A percentile compares a stretch with the other conserved stretches of the same genome.
Evolutionary conservation across 1,140 invertebrate genomes (phyloP).

Genomic region (Panagrolaimus sp.): DNA sequence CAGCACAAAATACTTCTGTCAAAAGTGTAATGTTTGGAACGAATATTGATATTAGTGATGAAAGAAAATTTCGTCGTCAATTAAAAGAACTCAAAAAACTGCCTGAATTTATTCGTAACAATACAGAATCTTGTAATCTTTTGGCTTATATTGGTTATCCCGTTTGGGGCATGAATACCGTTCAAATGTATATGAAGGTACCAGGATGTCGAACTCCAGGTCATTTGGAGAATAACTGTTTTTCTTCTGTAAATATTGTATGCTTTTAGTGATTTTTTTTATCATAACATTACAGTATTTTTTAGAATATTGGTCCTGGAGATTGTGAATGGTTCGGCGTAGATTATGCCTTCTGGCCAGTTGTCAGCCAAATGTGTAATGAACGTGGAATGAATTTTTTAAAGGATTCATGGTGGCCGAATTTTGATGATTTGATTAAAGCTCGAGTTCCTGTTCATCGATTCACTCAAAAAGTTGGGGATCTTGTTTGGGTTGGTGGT

Average conservation of each 20-base stretch:
- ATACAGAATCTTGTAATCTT: constrained; percentile 74
- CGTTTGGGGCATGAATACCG: constrained; percentile 97
- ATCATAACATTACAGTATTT: too few species aligned
- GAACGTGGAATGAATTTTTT: constrained; percentile 77
- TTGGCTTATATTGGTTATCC: constrained; percentile 94
- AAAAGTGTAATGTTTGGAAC: constrained; percentile 97
- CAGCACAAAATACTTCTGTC: not conserved
- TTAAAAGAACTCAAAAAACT: constrained; percentile 84
- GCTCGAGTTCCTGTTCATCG: constrained; percentile 93
- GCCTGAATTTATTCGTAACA: constrained; percentile 78
- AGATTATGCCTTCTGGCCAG: constrained; percentile 93
- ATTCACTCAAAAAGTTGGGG: constrained; percentile 91
- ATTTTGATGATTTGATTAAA: constrained; percentile 83
- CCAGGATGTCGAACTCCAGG: constrained; percentile 85
- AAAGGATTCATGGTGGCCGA: constrained; percentile 96
- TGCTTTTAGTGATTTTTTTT: too few species aligned
- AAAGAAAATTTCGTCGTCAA: constrained; percentile 84
- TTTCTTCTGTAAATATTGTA: constrained; percentile 98
- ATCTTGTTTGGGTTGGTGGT: constrained; percentile 96
- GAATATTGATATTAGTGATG: constrained; percentile 93
- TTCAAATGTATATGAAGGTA: constrained; percentile 71
- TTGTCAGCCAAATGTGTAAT: constrained; percentile 80
- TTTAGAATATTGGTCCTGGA: constrained; percentile 99
- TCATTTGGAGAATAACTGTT: constrained; percentile 98
- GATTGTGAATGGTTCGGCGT: constrained; percentile 96